Base-by-base conservation (phyloP, 2,797 vertebrate genomes). In the Salarias fasciatus region DNA sequence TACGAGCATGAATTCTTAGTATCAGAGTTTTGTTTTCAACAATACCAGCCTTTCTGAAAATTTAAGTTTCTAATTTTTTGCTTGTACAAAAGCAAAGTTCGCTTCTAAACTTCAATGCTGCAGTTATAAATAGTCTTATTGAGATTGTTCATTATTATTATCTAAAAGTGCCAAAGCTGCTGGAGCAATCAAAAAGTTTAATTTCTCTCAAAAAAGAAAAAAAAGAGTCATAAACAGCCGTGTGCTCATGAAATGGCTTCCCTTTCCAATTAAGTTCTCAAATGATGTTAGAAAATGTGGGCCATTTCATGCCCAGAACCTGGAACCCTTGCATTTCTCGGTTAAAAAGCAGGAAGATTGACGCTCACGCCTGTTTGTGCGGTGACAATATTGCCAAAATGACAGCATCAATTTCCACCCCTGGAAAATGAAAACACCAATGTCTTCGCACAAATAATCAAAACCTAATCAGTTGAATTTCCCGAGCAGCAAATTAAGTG, bases 361-460 rank as follows among this genome's bases (percentile, higher is more conserved):
- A 84, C 79, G 41, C 68, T 63, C 56, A 49, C 64, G 49, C 56
- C 53, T 63, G 72, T 76, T 82, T 76, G 47, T 76, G 51, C 41
- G 31, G 37, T 47, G 67, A 79, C 76, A 83, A 78, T 72, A 69
- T 56, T 53, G 38, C 58, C 29, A 56, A 78, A 72, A 80, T 75
- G 76, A 73, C 69, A 70, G 50, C 49, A 53, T 65, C 61, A 45
- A 47, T 81, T 72, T 60, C 58, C 53, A 56, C 52, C 50, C 44
- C 57, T 65, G 58, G 72, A 79, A 77, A 55, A 66, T 52, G 45
- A 50, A 37, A 37, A 38, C 28, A 9, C 0, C 14, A 3, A 11
- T 56, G 14, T 75, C 60, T 72, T 83, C 67, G 62, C 51, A 53
- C 55, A 68, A 79, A 81, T 77, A 85, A 84, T 82, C 71, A 75